Evolutionary conservation across 2,797 vertebrate species (phyloP).

Genomic region (Pangasius larnaudii): DNA sequence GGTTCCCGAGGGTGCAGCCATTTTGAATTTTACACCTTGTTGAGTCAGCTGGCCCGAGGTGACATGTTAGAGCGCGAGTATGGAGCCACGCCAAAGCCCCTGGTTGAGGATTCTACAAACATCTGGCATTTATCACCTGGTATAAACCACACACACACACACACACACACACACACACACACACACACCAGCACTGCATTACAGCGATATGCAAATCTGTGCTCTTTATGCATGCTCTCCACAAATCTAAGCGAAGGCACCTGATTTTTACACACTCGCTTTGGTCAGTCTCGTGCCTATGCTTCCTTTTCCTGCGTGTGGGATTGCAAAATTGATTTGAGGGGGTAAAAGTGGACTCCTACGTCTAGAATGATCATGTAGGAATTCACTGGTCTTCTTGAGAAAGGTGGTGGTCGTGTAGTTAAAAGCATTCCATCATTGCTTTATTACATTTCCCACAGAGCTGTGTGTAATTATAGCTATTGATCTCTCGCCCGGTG

Average conservation of each 20-base stretch:
- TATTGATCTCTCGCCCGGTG: slow-evolving; percentile 74
- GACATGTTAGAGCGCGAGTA: slow-evolving; percentile 63
- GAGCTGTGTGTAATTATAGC: slow-evolving; percentile 75
- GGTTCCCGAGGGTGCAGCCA: slow-evolving; percentile 56
- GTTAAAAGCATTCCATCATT: slow-evolving; percentile 74
- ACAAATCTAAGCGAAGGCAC: slow-evolving; percentile 14
- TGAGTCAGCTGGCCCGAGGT: slow-evolving; percentile 65
- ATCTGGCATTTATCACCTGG: slow-evolving; percentile 60
- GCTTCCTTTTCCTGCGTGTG: neutral
- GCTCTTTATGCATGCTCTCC: slow-evolving; percentile 14
- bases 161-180: slow-evolving; percentile 33
- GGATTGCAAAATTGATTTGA: neutral
- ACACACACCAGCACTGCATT: slow-evolving; percentile 32
- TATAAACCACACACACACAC: slow-evolving; percentile 42
- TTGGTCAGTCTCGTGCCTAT: neutral
- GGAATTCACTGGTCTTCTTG: slow-evolving; percentile 67
- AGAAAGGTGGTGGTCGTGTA: slow-evolving; percentile 62
- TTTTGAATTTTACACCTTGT: slow-evolving; percentile 68
- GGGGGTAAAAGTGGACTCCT: neutral
- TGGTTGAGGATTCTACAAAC: slow-evolving; percentile 54
- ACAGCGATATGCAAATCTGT: slow-evolving; percentile 53
- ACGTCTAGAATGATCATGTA: neutral
- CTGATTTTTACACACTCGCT: slow-evolving; percentile 29
- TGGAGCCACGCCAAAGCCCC: slow-evolving; percentile 65
- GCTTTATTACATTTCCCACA: slow-evolving; percentile 74